Base-by-base conservation (phyloP, 2,113 vertebrate genomes). In the Thamnaconus septentrionalis region DNA sequence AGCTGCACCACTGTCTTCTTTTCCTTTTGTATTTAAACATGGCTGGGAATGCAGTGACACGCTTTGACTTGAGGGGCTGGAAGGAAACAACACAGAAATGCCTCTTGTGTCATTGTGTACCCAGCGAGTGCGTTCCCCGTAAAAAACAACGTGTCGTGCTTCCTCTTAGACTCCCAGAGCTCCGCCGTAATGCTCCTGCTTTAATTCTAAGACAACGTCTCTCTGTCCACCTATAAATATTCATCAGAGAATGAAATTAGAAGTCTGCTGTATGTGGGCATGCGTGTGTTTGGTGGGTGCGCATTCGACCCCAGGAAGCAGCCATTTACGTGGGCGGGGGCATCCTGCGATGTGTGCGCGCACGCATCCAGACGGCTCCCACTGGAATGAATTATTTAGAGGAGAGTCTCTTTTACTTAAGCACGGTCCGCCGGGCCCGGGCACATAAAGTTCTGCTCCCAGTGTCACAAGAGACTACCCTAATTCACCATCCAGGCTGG, bases 301-400 rank as follows among this genome's bases (percentile, higher is more conserved):
- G 46, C 60, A 42, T 58, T 73, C 64, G 75, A 62, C 66, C 48
- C 76, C 47, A 62, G 64, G 73, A 73, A 66, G 53, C 60, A 72
- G 44, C 54, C 61, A 63, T 75, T 74, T 62, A 50, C 78, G 74
- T 66, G 44, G 58, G 43, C 5, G 69, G 73, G 69, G 39, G 49
- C 44, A 70, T 59, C 56, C 57, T 78, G 61, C 41, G 42, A 66
- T 64, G 59, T 59, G 64, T 59, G 68, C 71, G 79, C 61, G 60
- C 52, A 47, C 69, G 66, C 64, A 64, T 64, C 70, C 55, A 66
- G 73, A 82, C 75, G 71, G 66, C 84, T 87, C 68, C 72, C 74
- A 60, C 73, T 79, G 75, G 69, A 78, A 83, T 90, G 75, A 88
- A 90, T 89, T 87, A 90, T 90, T 90, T 88, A 89, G 66, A 66